Evolutionary conservation across 2,888 invertebrate genomes (phyloP), one percentile per base, ranked within the genome.

Genomic region (Noctuana brunneofusca): DNA sequence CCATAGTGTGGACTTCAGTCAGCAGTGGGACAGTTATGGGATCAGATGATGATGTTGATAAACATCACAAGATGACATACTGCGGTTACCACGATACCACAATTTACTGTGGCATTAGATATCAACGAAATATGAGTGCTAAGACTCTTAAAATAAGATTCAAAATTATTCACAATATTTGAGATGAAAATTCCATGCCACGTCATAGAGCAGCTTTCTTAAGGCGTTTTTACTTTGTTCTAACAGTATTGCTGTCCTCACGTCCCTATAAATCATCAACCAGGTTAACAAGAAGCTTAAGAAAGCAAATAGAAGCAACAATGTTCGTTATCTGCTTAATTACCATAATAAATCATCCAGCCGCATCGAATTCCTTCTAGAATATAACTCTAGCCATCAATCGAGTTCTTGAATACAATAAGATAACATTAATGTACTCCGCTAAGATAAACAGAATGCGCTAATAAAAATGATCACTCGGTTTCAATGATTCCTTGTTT

Each of bases 401-500:
- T 56, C 56, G 56, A 54, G 56, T 30, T 52, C 30, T 53, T 22
- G 43, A 53, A 35, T 20, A 54, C 20, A 57, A 57, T 35, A 35
- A 60, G 46, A 46, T 46, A 60, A 48, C 54, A 54, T 48, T 30
- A 52, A 53, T 60, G 60, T 55, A 49, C 18, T 22, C 27, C n/a
- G 27, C 14, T 20, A 46, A 52, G 38, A 54, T 54, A 52, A 52
- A 41, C 32, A 32, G 30, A 57, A 57, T 57, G 56, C 46, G 46
- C 55, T 55, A 41, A 55, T 62, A 62, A 62, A 62, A 62, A 62
- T 56, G 27, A 55, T 55, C 48, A 8, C 14, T 41, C 32, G 24
- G 16, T 41, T 30, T 62, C 55, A 56, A 49, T 56, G 55, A 62
- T 56, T 48, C 50, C 49, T 64, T 64, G 50, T 59, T 43, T 27